Evolutionary conservation across 2,113 vertebrate genomes (phyloP), one percentile per base, ranked within the genome.

Genomic region (Poeciliopsis occidentalis): DNA sequence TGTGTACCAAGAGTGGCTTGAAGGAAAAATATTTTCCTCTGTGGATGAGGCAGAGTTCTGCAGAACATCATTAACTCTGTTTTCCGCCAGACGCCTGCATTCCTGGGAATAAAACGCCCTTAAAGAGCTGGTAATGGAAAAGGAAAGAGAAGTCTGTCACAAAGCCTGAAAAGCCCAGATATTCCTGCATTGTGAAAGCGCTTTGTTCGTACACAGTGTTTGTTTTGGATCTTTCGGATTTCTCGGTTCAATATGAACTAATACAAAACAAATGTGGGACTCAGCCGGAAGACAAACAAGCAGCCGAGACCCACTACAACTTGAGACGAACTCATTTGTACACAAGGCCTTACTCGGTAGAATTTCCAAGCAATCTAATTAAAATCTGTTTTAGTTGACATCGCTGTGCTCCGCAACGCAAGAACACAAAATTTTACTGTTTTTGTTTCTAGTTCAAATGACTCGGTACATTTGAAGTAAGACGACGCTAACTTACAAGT

Each of bases 161-260:
- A 76, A 74, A 80, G 67, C 39, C 39, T 13, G 10, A 41, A 41
- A 41, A 15, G 39, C 17, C 76, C 82, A 87, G 80, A 75, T 81
- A 75, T 73, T 74, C 26, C 47, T 66, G 75, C 86, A 75, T 83
- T 89, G 78, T 68, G n/a, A 86, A 90, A 88, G 78, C 76, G 75
- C 76, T 85, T 62, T 7, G 39, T 4, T 31, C 77, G 91, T 83
- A 73, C 81, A 73, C 81, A 81, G 64, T 86, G 81, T 89, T 88
- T 86, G 39, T 41, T 67, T 65, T 69, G 57, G 78, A 64, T 39
- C 22, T 73, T 57, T 11, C 10, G 64, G 79, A 73, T 83, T 81
- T 82, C 73, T 88, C 60, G 61, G 34, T 77, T 74, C 64, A 73
- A 39, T 80, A 64, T 39, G 6, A n/a, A 66, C 27, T 75, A 74